Evolutionary conservation across 2,797 vertebrate species (phyloP).

Genomic region (Tangara arthus): DNA sequence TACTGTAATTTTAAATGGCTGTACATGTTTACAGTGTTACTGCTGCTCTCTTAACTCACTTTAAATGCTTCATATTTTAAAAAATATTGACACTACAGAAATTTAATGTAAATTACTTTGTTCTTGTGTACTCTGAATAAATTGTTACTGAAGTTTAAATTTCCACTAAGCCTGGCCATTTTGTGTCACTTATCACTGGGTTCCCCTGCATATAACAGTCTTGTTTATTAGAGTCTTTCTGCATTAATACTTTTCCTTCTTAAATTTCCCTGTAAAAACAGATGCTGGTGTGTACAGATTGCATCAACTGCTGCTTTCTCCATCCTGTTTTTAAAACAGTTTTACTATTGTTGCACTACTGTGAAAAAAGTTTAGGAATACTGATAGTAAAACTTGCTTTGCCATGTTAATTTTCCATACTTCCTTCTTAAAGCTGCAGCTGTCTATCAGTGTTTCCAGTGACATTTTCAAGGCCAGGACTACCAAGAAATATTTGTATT

Average conservation of each 20-base stretch:
- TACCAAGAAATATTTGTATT: not conserved
- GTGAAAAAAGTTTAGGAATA: not conserved
- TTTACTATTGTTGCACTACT: not conserved
- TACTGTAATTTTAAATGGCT: not conserved
- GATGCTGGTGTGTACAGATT: not conserved
- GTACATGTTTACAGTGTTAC: not conserved
- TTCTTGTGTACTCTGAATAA: constrained; percentile 8
- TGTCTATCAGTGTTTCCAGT: not conserved
- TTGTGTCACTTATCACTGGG: not conserved
- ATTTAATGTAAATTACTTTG: not conserved
- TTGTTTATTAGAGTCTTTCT: not conserved
- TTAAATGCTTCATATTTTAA: not conserved
- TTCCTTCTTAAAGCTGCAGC: not conserved
- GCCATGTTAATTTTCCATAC: not conserved
- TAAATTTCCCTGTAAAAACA: not conserved
- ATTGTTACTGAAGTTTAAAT: not conserved
- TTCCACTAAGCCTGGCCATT: not conserved
- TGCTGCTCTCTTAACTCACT: not conserved
- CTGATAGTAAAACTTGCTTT: not conserved
- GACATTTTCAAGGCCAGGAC: not conserved
- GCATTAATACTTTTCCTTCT: not conserved
- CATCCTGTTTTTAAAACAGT: not conserved
- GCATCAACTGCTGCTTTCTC: not conserved
- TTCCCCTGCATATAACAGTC: not conserved
- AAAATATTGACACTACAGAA: not conserved